Base-by-base conservation (phyloP, 2,113 vertebrate genomes). In the Plectropomus leopardus region DNA sequence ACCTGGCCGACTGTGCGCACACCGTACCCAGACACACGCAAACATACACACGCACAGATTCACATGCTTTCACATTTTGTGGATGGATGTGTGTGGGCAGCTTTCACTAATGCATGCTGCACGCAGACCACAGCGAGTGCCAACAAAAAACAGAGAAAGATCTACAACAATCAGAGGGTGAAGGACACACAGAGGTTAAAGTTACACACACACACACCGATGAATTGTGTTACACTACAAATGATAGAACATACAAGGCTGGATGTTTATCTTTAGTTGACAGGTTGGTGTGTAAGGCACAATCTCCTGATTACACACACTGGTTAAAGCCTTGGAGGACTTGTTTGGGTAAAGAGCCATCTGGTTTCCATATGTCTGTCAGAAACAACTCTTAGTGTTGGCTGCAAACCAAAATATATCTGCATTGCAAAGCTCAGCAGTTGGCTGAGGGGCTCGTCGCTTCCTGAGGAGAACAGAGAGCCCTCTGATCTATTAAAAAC, bases 301-400 rank as follows among this genome's bases (percentile, higher is more conserved):
- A 80, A 72, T 73, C 78, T 82, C 65, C 82, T 87, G 80, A 89
- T 90, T 90, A 72, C 82, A 88, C 63, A 44, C 71, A 76, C 72
- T 50, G 51, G 67, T 88, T 79, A 73, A 44, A 76, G 44, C 28
- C 61, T 82, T 61, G 66, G 44, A 77, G 26, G 82, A 76, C 65
- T 72, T 77, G 82, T 89, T 91, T 89, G 67, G 83, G 82, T 67
- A 72, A 69, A 86, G 58, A 34, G 79, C 67, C 90, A 90, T 93
- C 91, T 94, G 94, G 87, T 88, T 86, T 87, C 92, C 92, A 93
- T 84, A 86, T 88, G 87, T 67, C 85, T 89, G 82, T 88, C 89
- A 87, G 78, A 86, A 89, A 72, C 19, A 78, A 83, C 63, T 72
- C 72, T 76, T 72, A 82, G 44, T 61, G 32, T 80, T 90, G 81